Conservation (phyloP, 2,888 invertebrate genomes). For the Calameuta filiformis region DNA sequence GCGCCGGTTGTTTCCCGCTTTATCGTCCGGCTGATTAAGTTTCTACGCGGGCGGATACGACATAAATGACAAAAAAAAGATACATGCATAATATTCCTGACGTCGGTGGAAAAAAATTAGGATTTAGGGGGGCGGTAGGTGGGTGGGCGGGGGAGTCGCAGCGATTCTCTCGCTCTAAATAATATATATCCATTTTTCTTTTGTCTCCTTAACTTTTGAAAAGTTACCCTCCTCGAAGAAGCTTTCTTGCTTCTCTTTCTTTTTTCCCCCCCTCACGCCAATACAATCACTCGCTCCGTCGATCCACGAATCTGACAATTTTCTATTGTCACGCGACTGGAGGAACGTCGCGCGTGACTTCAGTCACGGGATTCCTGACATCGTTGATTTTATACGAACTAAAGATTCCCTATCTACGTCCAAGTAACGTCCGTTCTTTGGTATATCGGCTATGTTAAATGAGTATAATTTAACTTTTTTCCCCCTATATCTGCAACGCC, state of each 20-base stretch:
- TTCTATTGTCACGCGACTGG: background rate
- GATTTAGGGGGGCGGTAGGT: background rate
- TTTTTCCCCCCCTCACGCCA: background rate
- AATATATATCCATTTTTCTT: background rate
- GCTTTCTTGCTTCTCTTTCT: background rate
- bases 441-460: background rate
- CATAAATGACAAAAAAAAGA: slow-evolving; percentile 24
- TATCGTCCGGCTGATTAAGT: slow-evolving; percentile 61
- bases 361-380: background rate
- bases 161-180: background rate
- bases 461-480: too few species aligned
- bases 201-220: background rate
- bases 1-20: slow-evolving; percentile 56
- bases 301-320: background rate
- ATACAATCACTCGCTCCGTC: background rate
- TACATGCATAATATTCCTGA: slow-evolving; percentile 19
- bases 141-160: background rate
- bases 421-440: background rate
- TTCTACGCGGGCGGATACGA: slow-evolving; percentile 49
- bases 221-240: too few species aligned
- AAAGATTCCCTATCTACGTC: background rate
- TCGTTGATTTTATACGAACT: background rate
- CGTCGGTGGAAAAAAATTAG: background rate
- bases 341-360: background rate
- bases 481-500: background rate